phyloP scores from a whole-genome alignment of 2,797 vertebrate species.

The Heteromormyrus szaboi region DNA sequence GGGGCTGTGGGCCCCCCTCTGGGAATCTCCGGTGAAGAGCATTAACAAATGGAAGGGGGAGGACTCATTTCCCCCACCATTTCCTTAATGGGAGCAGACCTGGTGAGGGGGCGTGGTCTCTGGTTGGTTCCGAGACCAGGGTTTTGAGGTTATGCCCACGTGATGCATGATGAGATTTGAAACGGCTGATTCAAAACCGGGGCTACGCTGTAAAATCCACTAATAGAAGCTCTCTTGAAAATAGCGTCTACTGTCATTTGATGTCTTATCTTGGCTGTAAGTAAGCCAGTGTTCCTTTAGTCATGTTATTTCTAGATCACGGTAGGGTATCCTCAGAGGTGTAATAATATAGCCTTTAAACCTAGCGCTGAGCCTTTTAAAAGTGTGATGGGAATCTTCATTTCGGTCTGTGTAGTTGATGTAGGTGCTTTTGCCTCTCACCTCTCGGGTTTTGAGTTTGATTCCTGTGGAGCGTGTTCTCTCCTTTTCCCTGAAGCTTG shows the following conservation, averaged over 20 bases:
- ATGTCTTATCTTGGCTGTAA: background rate
- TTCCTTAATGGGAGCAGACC: slow-evolving; percentile 13
- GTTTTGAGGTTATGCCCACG: background rate
- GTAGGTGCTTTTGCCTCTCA: background rate
- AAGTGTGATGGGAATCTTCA: background rate
- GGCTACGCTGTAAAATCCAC: background rate
- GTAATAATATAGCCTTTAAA: background rate
- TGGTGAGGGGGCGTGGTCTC: background rate
- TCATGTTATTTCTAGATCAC: background rate
- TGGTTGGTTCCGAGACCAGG: background rate
- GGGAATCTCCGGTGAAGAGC: slow-evolving; percentile 26
- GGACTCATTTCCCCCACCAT: background rate
- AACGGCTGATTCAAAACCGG: background rate
- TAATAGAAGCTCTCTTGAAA: background rate
- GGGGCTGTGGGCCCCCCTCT: slow-evolving; percentile 12
- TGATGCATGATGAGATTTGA: background rate
- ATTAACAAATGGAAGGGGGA: slow-evolving; percentile 31
- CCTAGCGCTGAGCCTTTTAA: background rate
- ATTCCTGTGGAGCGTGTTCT: background rate
- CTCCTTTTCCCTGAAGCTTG: background rate
- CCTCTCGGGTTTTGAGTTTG: background rate
- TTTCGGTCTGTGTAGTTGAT: background rate
- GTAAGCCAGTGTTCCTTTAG: background rate
- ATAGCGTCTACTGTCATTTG: background rate
- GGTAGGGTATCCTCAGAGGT: background rate